Base-by-base conservation (phyloP, 2,888 invertebrate genomes). In the Pediacus dermestoides region DNA sequence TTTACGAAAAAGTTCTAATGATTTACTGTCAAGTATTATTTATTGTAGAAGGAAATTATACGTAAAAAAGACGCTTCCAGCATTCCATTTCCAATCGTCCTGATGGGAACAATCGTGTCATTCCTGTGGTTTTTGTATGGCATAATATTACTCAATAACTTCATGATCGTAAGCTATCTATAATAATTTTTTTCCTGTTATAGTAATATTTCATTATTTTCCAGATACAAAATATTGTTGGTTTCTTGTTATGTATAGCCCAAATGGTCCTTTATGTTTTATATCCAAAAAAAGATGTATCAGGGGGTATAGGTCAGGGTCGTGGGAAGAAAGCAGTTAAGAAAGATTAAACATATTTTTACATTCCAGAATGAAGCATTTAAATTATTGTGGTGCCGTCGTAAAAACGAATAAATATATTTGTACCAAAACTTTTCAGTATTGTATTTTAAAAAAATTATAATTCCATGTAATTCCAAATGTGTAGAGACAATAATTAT, bases 81-180 rank as follows among this genome's bases (percentile, higher is more conserved):
- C 21, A 74, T 96, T 68, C 93, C 94, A 3, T 88, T 94, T 64
- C 88, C 91, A 4, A 74, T 95, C 40, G 91, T 92, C 57, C 69
- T 88, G 18, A 83, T 87, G 51, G 91, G 88, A 47, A 78, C 88
- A 16, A 58, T 89, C 3, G 89, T 93, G 8, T 78, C 85, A 13
- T 74, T 78, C 46, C 76, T 82, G 61, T 92, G 91, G 92, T 71
- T 86, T 34, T 58, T 86, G 0, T 92, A 92, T 65, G 91, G 90
- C 8, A 72, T 85, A 50, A 79, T 88, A 26, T 74, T 90, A 38
- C 70, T 78, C 47, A 88, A 91, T 65, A 63, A 71, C 39, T 89
- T 88, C 68, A 76, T 91, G 57, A 74, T 86, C 57, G 88, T 89
- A 64, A 77, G 80, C 77, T 40, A 9, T n/a, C n/a, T n/a, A n/a